These are phyloP conservation scores for Entelurus aequoreus DNA, from an alignment of 2,113 vertebrate genomes.

Conservation along the genomic window DNA sequence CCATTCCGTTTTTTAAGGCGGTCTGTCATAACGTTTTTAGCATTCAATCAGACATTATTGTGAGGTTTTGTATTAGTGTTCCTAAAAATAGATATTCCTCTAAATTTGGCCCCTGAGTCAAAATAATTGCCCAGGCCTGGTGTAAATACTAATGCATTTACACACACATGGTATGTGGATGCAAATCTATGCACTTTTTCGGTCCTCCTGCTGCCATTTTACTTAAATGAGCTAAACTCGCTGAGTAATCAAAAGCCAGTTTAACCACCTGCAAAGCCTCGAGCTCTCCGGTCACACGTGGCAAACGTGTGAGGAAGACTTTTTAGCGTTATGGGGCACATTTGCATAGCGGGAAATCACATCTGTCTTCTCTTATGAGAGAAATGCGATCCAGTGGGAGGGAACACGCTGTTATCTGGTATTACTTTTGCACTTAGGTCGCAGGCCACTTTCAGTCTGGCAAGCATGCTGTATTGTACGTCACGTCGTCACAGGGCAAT, in stretches of 20 bases:
- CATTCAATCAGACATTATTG: too few relatives aligned
- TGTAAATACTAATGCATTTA: too few relatives aligned
- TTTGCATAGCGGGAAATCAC: conserved; percentile 11
- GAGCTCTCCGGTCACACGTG: conserved; percentile 32
- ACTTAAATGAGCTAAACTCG: too few relatives aligned
- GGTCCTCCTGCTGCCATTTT: too few relatives aligned
- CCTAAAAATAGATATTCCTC: too few relatives aligned
- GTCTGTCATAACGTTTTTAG: too few relatives aligned
- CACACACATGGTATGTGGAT: too few relatives aligned
- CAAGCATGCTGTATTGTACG: not conserved
- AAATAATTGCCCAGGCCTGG: too few relatives aligned
- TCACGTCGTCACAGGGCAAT: conserved; percentile 5
- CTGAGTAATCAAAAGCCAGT: not conserved
- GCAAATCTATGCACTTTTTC: too few relatives aligned
- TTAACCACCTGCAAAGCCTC: conserved; percentile 6
- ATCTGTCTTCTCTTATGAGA: conserved; percentile 29
- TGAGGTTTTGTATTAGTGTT: too few relatives aligned
- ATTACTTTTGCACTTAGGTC: conserved; percentile 31
- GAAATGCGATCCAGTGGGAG: conserved; percentile 17
- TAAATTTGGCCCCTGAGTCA: too few relatives aligned
- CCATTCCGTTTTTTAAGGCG: too few relatives aligned
- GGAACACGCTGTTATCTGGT: conserved; percentile 21
- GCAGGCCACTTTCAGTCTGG: conserved; percentile 27
- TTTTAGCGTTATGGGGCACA: not conserved
- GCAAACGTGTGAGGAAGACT: not conserved